These are phyloP conservation scores for Pseudorectes ferrugineus DNA, from an alignment of 2,113 vertebrate species.

Conservation along the genomic window DNA sequence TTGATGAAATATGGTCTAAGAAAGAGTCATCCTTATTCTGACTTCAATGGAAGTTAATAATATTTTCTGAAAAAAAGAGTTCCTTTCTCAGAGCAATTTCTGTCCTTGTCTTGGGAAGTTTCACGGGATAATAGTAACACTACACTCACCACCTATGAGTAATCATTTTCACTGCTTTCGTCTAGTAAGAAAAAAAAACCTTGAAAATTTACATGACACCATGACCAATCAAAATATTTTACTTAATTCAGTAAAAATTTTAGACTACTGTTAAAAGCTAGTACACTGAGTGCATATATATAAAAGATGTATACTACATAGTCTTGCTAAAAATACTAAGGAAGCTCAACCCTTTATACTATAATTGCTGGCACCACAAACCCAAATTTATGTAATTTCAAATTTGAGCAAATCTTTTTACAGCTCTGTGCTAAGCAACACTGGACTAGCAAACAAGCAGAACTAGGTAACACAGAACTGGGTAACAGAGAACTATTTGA, in stretches of 20 bases:
- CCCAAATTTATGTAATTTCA: not conserved
- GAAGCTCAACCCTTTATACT: not conserved
- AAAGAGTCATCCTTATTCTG: not conserved
- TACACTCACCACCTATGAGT: constrained; percentile 24
- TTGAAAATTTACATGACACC: not conserved
- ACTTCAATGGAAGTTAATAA: not conserved
- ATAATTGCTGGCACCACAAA: not conserved
- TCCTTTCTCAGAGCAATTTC: not conserved
- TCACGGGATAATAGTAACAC: constrained; percentile 24
- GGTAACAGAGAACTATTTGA: not conserved
- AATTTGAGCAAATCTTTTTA: not conserved
- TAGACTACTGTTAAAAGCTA: not conserved
- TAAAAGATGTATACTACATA: not conserved
- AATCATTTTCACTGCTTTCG: constrained; percentile 18
- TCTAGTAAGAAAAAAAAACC: not conserved
- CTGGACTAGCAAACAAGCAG: not conserved
- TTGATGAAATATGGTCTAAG: not conserved
- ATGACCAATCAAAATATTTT: constrained; percentile 16
- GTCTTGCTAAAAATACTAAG: not conserved
- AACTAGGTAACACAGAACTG: not conserved
- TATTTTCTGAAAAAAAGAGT: not conserved
- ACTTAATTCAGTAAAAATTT: constrained; percentile 1
- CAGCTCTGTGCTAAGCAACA: not conserved
- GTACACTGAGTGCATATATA: not conserved
- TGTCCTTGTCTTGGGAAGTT: not conserved